Evolutionary conservation across 2,888 invertebrate species (phyloP), one percentile per base, ranked within the genome.

Genomic region (Amphimallon solstitiale): DNA sequence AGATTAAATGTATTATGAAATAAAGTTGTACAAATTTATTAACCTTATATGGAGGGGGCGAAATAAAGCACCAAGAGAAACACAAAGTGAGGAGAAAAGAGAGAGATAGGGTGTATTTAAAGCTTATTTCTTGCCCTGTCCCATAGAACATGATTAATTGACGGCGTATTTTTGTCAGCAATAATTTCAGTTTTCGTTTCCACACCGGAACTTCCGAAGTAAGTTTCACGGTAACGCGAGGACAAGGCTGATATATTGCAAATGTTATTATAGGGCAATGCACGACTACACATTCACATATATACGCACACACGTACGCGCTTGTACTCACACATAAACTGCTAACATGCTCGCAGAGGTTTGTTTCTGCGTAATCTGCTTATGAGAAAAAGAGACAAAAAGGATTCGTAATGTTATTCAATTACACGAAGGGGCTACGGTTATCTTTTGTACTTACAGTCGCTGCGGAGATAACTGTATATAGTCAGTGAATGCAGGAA

Each of bases 171-270:
- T 78, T 78, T 76, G 76, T 76, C 75, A 73, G 77, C 76, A 76
- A 78, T 78, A 78, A 78, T 78, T 78, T 78, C 76, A 77, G 77
- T 76, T 77, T 78, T 78, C 77, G 77, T 77, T 78, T 78, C 78
- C 77, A 77, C 77, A 77, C 75, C 78, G 78, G 78, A 78, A 78
- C 76, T 78, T 77, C 78, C 77, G 78, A 78, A 77, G 75, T 77
- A 77, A 78, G 78, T 79, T 79, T 77, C 73, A 74, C 72, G 74
- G 76, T 73, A 70, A 71, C 74, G 72, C 68, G 68, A 72, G 67
- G 70, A 72, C 71, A 69, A 66, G 60, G 67, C 71, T 71, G 72
- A 73, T 72, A 72, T 72, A 72, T 69, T 66, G 68, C 67, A 65
- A 69, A 64, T 68, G 70, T 69, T 72, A 72, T 72, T 66, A 66